These are phyloP conservation scores for Drosophila nr. perissopoda DNA, from an alignment of 2,888 invertebrate species.

Conservation along the genomic window DNA sequence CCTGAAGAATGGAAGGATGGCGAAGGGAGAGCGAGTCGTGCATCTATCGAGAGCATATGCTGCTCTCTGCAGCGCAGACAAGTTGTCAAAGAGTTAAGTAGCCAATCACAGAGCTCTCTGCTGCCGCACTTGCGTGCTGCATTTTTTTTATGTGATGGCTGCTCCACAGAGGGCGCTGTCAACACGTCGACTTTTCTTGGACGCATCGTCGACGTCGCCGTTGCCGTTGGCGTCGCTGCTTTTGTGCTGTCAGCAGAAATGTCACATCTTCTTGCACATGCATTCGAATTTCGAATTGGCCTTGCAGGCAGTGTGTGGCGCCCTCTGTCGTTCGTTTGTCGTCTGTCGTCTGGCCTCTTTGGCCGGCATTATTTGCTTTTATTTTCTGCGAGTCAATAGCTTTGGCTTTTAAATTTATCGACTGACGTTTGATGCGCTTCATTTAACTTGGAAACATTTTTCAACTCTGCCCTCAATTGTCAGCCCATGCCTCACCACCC, in stretches of 20 bases:
- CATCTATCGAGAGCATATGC: conserved; percentile 36
- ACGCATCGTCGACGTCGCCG: conserved; percentile 9
- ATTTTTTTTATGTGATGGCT: conserved; percentile 14
- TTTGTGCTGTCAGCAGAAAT: conserved; percentile 75
- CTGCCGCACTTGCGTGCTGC: conserved; percentile 9
- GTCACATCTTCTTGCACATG: conserved; percentile 76
- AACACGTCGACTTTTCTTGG: conserved; percentile 78
- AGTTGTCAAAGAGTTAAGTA: conserved; percentile 81
- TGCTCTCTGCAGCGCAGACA: conserved; percentile 41
- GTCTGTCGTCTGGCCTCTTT: conserved; percentile 35
- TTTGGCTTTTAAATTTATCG: conserved; percentile 82
- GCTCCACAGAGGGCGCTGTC: conserved; percentile 74
- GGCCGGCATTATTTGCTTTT: conserved; percentile 73
- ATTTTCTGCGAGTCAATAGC: conserved; percentile 78
- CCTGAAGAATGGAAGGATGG: not conserved
- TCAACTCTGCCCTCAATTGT: conserved; percentile 62
- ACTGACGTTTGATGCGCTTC: conserved; percentile 81
- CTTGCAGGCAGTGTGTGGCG: conserved; percentile 33
- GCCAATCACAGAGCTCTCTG: conserved; percentile 68
- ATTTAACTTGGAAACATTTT: conserved; percentile 81
- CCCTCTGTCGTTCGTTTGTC: conserved; percentile 43
- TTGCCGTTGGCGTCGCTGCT: conserved; percentile 48
- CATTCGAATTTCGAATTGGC: conserved; percentile 67
- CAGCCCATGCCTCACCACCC: conserved; percentile 5
- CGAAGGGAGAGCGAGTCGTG: not conserved